Evolutionary conservation across 2,888 invertebrate species (phyloP), one percentile per base, ranked within the genome.

Genomic region (Polydrusus cervinus): DNA sequence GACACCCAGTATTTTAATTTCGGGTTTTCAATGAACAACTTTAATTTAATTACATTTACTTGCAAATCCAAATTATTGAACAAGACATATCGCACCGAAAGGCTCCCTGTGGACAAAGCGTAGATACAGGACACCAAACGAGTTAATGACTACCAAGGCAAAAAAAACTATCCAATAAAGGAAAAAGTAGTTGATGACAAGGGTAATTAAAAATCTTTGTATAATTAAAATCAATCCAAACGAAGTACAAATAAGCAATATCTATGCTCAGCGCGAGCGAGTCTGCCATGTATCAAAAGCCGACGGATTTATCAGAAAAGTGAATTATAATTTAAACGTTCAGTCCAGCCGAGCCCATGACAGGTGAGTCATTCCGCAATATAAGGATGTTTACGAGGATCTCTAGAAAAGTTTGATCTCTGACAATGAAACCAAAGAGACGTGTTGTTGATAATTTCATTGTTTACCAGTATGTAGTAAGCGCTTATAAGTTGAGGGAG

Each of bases 161-260:
- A 57, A 38, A 25, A n/a, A 57, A 68, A 18, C 45, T 57, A 76
- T 76, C 82, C 83, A 79, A 78, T 81, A 79, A 80, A 80, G 80
- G 83, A 83, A 82, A 82, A 82, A 82, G 80, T 77, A 79, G 79
- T 81, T 81, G 83, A 84, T 84, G 84, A 83, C 81, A 65, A 75
- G 82, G 82, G 84, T 86, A 86, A 86, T 86, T 86, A 86, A 86
- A 86, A 86, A 85, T 86, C 84, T 85, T 86, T 85, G 85, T 85
- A 84, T 86, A 86, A 86, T 86, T 85, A 85, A 84, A 82, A 84
- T 82, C 84, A 84, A 85, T 85, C 84, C 83, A 81, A 84, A 85
- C 78, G 79, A 82, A 81, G 77, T 80, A 80, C 78, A 85, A 86
- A 86, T 85, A 84, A 85, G 86, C 85, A 84, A 86, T 86, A 86